A percentile compares a stretch with the other conserved stretches of the same genome.
Evolutionary conservation across 2,888 invertebrate species (phyloP).

Genomic region (Trachelus stipa): DNA sequence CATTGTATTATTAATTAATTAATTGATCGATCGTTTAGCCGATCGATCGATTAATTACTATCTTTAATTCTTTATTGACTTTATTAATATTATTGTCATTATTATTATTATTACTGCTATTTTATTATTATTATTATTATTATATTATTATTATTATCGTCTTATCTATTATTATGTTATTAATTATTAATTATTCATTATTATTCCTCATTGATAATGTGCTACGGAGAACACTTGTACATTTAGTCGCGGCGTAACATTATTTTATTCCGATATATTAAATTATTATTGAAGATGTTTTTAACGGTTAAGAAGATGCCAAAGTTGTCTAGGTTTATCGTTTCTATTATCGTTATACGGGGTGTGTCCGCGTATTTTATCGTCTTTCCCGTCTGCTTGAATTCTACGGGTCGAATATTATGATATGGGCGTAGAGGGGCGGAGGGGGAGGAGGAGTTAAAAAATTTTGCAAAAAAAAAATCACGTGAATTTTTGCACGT

Average conservation of each 20-base stretch:
- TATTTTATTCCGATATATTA: constrained; percentile 52
- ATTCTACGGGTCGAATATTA: not conserved
- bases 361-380: constrained; percentile 18
- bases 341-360: constrained; percentile 44
- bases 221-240: not conserved
- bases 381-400: constrained; percentile 14
- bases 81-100: constrained; percentile 41
- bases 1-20: constrained; percentile 39
- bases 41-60: constrained; percentile 9
- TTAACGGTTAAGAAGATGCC: constrained; percentile 63
- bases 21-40: not conserved
- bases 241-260: constrained; percentile 41
- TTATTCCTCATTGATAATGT: not conserved
- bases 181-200: not conserved
- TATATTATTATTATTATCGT: constrained; percentile 4
- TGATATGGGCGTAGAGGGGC: not conserved
- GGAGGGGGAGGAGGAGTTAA: not conserved
- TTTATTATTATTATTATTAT: constrained; percentile 23
- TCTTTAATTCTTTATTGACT: constrained; percentile 7
- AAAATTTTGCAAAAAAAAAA: too few relatives aligned
- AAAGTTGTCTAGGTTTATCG: constrained; percentile 67
- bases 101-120: constrained; percentile 38
- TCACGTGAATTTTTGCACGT: not conserved
- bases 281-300: constrained; percentile 51
- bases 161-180: too few relatives aligned